Evolutionary conservation across 2,113 vertebrate species (phyloP).

Genomic region (Ophiodon elongatus): DNA sequence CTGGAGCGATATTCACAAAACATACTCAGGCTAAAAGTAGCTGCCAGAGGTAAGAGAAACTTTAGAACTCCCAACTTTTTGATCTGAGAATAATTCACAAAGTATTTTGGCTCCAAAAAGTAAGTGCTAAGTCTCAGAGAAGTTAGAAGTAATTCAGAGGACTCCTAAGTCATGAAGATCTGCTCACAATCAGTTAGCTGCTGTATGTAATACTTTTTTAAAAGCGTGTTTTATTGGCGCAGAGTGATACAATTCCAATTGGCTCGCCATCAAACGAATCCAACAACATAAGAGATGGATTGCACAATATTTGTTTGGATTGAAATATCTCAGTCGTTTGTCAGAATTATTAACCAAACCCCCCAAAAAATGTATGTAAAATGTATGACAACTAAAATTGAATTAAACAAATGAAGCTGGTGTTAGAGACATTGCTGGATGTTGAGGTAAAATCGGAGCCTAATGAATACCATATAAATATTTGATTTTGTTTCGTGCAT

Average conservation of each 20-base stretch:
- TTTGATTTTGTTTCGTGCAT: neutral
- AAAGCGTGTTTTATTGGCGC: neutral
- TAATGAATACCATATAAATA: neutral
- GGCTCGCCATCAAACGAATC: too few species aligned
- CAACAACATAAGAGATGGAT: neutral
- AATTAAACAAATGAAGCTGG: neutral
- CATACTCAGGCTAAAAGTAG: neutral
- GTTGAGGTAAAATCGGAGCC: neutral
- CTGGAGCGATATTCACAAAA: neutral
- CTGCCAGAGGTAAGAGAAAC: neutral
- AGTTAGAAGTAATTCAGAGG: neutral
- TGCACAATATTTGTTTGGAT: neutral
- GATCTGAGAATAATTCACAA: conserved; percentile 2
- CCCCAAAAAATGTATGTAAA: neutral
- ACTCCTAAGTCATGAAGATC: neutral
- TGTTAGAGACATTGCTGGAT: neutral
- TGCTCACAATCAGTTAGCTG: neutral
- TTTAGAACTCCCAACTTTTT: neutral
- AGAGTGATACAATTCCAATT: neutral
- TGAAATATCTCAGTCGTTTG: neutral
- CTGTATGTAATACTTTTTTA: neutral
- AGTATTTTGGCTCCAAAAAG: neutral
- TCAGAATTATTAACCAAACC: neutral
- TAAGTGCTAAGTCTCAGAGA: neutral
- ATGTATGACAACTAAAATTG: neutral